Conservation (phyloP, 2,797 vertebrate species). For the Xenops minutus region DNA sequence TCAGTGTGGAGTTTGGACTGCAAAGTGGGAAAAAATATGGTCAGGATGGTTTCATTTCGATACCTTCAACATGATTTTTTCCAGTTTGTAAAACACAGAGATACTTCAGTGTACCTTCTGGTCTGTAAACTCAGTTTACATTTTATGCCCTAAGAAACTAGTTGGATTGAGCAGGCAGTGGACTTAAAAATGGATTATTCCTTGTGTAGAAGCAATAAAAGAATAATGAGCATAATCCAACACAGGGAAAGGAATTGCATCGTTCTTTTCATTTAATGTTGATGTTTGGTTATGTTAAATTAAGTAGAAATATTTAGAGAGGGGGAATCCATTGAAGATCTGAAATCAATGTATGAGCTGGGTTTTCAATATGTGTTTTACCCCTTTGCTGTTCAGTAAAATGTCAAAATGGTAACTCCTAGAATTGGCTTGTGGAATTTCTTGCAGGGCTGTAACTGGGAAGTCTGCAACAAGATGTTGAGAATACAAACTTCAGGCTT, state of each 20-base stretch:
- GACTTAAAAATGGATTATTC: not conserved
- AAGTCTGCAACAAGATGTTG: not conserved
- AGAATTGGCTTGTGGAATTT: not conserved
- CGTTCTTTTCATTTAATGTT: not conserved
- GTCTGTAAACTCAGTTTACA: not conserved
- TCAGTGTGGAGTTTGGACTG: not conserved
- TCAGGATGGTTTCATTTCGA: not conserved
- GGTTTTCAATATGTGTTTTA: not conserved
- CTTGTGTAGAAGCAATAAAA: not conserved
- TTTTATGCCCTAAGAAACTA: not conserved
- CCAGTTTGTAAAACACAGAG: not conserved
- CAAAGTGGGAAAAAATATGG: not conserved
- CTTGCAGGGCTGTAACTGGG: not conserved
- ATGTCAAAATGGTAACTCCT: not conserved
- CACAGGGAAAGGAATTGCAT: not conserved
- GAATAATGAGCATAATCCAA: not conserved
- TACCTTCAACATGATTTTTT: not conserved
- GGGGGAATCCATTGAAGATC: not conserved
- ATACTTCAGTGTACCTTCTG: rapidly evolving
- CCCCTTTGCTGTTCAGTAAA: not conserved
- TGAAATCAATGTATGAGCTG: not conserved
- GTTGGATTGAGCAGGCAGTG: not conserved
- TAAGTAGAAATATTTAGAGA: not conserved
- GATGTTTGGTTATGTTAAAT: not conserved
- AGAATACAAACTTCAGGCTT: not conserved